Percentiles rank a stretch among this genome's conserved stretches.
These are phyloP conservation scores for Cerceris rybyensis DNA, from an alignment of 2,888 invertebrate genomes.

Conservation along the genomic window DNA sequence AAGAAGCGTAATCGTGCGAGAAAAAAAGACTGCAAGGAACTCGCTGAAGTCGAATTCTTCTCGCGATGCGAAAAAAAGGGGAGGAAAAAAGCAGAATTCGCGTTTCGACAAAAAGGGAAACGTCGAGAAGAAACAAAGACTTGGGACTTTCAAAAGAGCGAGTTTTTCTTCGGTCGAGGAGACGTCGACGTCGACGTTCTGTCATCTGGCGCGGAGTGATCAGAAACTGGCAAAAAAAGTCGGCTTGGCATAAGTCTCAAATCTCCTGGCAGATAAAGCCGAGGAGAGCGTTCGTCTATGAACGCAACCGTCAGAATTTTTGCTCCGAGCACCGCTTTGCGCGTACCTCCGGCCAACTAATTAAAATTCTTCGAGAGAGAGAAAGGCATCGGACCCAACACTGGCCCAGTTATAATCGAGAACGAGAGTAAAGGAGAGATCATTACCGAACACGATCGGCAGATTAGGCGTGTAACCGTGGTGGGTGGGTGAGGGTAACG, in stretches of 20 bases:
- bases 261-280: background rate
- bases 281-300: too few relatives aligned
- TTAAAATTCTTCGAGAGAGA: conserved; percentile 40
- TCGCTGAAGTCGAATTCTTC: too few relatives aligned
- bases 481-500: conserved; percentile 38
- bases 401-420: conserved; percentile 53
- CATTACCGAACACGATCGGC: conserved; percentile 57
- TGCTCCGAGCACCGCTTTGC: conserved; percentile 3
- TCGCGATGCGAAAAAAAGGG: background rate
- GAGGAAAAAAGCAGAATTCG: background rate
- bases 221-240: too few relatives aligned
- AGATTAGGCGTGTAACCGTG: conserved; percentile 51
- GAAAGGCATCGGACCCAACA: conserved; percentile 24
- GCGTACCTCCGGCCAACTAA: conserved; percentile 20
- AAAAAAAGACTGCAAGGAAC: background rate
- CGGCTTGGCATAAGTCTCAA: too few relatives aligned
- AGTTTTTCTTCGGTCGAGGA: too few relatives aligned
- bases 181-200: too few relatives aligned
- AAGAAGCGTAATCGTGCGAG: background rate
- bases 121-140: too few relatives aligned
- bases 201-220: too few relatives aligned
- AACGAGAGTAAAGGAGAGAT: conserved; percentile 50
- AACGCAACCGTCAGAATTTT: conserved; percentile 1
- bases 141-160: too few relatives aligned
- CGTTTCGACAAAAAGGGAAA: too few relatives aligned